Conservation (phyloP, 2,113 vertebrate genomes). For the Bothrops jararaca region DNA sequence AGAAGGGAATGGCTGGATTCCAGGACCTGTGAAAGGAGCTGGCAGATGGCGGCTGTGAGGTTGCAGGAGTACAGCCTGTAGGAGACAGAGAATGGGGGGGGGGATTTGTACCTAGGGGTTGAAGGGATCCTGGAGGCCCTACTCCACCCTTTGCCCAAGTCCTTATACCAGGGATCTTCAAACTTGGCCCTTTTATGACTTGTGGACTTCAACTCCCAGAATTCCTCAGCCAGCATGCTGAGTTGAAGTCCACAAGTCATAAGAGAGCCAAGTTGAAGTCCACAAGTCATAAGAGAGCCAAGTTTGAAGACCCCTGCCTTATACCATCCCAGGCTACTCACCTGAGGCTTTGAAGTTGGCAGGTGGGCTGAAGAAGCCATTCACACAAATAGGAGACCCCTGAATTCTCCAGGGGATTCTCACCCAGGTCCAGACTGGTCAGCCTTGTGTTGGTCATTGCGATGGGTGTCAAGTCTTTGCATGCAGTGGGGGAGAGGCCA, state of each 20-base stretch:
- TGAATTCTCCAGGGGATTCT: background rate
- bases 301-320: no score
- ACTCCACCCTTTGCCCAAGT: no score
- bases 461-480: background rate
- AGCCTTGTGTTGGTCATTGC: background rate
- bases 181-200: no score
- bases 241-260: no score
- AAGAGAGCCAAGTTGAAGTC: no score
- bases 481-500: background rate
- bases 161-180: background rate
- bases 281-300: no score
- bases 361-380: background rate
- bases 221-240: no score
- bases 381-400: background rate
- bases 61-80: conserved; percentile 5
- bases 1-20: background rate
- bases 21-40: background rate
- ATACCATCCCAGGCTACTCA: background rate
- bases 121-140: background rate
- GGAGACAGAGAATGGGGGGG: background rate
- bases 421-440: background rate
- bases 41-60: conserved; percentile 4
- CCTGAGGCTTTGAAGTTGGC: background rate
- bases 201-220: no score
- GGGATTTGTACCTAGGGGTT: background rate